Base-by-base conservation (phyloP, 1,140 invertebrate species). In the Zeugodacus cucurbitae region DNA sequence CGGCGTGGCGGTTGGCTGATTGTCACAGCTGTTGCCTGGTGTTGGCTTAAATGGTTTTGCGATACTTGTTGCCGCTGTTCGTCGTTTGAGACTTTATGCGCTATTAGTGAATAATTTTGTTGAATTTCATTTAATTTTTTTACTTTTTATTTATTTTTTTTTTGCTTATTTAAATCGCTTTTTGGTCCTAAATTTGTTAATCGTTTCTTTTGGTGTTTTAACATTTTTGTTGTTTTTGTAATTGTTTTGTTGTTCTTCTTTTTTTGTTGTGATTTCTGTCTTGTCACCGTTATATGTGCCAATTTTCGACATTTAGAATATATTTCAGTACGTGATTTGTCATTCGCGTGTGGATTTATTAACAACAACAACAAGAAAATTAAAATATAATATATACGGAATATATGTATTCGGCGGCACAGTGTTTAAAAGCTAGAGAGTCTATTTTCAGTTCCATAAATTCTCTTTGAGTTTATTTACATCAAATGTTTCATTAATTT, bases 281-380 rank as follows among this genome's bases (percentile, higher is more conserved):
- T 34, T 34, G 32, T 32, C 32, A 70, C 67, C 67, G 67, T 37
- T 70, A 70, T 32, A 70, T 70, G 17, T 70, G 67, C 67, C 67
- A 70, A 70, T 70, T 37, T 70, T 70, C 34, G 67, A 37, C 67
- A 70, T 70, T 70, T 22, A 70, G 0, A 37, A 37, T 37, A 32
- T 70, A 37, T 34, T 70, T 70, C 32, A 70, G 67, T 70, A 70
- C 67, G 67, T 70, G 67, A 70, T 70, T 37, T 70, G 34, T 70
- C 14, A 70, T 37, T 70, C 32, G 67, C 32, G 11, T 70, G 34
- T 37, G 29, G 34, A 34, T 22, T 70, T 48, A 14, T 14, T 48
- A 8, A 48, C 44, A 48, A 48, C 44, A 48, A 11, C 11, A 48
- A 48, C 44, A 48, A 48, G 14, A 48, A 11, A 1, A 14, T 11